Evolutionary conservation across 1,140 invertebrate genomes (phyloP).

Genomic region (Eumeta japonica): DNA sequence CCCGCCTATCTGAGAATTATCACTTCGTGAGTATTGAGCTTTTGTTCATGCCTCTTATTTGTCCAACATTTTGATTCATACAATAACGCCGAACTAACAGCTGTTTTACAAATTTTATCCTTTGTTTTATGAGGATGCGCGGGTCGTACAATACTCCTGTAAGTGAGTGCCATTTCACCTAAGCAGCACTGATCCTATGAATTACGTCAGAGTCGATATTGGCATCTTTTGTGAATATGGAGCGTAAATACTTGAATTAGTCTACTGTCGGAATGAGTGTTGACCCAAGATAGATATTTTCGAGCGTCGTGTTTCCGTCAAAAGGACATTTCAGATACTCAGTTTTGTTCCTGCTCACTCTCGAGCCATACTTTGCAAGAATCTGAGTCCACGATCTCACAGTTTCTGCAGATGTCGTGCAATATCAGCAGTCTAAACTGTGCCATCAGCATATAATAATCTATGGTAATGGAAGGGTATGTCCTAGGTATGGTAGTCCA

Average conservation of each 20-base stretch:
- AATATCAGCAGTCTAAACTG: not conserved
- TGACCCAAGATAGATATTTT: not conserved
- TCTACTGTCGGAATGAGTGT: not conserved
- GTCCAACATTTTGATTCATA: no score
- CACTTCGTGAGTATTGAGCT: no score
- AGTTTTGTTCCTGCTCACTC: not conserved
- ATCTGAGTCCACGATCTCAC: not conserved
- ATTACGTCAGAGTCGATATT: constrained; percentile 1
- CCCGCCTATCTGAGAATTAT: constrained; percentile 12
- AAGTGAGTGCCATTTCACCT: not conserved
- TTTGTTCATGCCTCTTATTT: no score
- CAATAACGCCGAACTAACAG: no score
- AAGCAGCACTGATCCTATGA: constrained; percentile 2
- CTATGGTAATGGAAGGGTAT: not conserved
- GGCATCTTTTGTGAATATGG: not conserved
- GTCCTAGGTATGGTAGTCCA: constrained; percentile 1
- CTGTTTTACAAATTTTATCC: no score
- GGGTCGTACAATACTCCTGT: constrained; percentile 1
- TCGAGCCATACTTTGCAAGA: not conserved
- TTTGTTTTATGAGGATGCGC: constrained; percentile 5
- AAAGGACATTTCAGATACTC: constrained; percentile 2
- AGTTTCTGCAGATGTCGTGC: not conserved
- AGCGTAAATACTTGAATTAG: constrained; percentile 2
- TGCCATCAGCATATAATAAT: constrained; percentile 1
- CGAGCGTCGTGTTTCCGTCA: not conserved